These are phyloP conservation scores for Orthonychiurus folsomi DNA, from an alignment of 2,888 invertebrate species.

Conservation along the genomic window DNA sequence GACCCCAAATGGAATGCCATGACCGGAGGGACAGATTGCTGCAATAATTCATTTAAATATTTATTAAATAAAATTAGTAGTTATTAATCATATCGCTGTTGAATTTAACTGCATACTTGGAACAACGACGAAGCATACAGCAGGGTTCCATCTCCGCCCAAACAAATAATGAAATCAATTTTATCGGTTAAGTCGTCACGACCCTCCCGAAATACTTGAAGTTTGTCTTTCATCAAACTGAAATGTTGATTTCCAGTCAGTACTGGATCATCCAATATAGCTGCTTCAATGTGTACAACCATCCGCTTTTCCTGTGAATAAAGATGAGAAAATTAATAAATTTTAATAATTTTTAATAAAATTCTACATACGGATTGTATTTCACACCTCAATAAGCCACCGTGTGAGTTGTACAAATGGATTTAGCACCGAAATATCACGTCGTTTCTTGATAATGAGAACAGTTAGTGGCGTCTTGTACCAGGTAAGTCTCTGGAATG, in stretches of 20 bases:
- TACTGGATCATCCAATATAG: constrained; percentile 74
- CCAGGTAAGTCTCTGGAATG: constrained; percentile 92
- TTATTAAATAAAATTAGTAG: constrained; percentile 7
- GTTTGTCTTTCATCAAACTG: constrained; percentile 64
- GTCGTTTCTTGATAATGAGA: constrained; percentile 90
- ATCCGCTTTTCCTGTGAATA: constrained; percentile 78
- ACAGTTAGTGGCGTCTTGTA: constrained; percentile 94
- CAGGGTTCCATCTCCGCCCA: constrained; percentile 48
- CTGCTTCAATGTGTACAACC: constrained; percentile 89
- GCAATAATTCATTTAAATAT: constrained; percentile 42
- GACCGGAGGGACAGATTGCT: constrained; percentile 94
- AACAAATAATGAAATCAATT: constrained; percentile 91
- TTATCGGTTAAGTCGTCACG: constrained; percentile 91
- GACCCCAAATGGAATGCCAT: constrained; percentile 98
- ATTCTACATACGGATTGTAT: too few species aligned
- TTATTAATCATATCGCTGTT: constrained; percentile 1
- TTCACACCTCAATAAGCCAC: constrained; percentile 90
- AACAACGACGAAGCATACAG: constrained; percentile 64
- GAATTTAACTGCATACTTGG: constrained; percentile 47
- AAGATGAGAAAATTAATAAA: background rate
- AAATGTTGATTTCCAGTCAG: constrained; percentile 67
- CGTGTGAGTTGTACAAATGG: constrained; percentile 87
- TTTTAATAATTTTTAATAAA: background rate
- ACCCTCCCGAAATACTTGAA: constrained; percentile 77
- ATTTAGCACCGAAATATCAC: constrained; percentile 76